phyloP scores from a whole-genome alignment of 35 echinoderm and acorn worm genomes.

The Diadema setosum region DNA sequence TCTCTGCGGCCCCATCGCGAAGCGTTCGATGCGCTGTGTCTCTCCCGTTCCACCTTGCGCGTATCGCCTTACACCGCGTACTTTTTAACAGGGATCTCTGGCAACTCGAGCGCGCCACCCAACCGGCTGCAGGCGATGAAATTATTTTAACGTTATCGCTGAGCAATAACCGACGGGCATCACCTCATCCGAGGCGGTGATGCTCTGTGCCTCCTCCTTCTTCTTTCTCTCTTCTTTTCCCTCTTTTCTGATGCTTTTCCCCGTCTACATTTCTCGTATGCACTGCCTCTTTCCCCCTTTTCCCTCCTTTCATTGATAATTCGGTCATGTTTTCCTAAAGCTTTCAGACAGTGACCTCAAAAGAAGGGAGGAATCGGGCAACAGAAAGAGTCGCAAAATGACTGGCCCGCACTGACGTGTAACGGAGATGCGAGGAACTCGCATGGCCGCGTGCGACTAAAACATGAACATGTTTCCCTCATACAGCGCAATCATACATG shows the following conservation, averaged over 20 bases:
- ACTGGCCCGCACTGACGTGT: too few relatives aligned
- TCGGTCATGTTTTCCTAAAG: constrained; percentile 18
- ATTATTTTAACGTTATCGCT: constrained; percentile 29
- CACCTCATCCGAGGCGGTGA: too few relatives aligned
- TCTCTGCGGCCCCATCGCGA: constrained; percentile 1
- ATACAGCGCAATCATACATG: too few relatives aligned
- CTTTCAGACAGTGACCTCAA: too few relatives aligned
- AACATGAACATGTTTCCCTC: too few relatives aligned
- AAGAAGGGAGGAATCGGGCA: too few relatives aligned
- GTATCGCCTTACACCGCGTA: constrained; percentile 3
- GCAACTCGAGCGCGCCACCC: constrained; percentile 4
- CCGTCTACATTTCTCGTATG: background rate
- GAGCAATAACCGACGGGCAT: constrained; percentile 19
- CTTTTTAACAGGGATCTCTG: background rate
- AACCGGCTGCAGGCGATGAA: background rate
- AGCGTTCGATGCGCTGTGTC: background rate
- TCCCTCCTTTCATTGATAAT: background rate
- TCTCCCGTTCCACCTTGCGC: background rate
- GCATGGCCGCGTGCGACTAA: too few relatives aligned
- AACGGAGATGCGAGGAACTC: too few relatives aligned
- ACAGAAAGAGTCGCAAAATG: too few relatives aligned
- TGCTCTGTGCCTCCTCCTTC: background rate
- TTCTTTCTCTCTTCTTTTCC: background rate
- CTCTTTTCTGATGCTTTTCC: background rate
- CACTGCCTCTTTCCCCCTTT: background rate